Percentiles rank a stretch among this genome's conserved stretches.
Evolutionary conservation across 2,888 invertebrate species (phyloP).

Genomic region (Eustalomyia histrio): DNA sequence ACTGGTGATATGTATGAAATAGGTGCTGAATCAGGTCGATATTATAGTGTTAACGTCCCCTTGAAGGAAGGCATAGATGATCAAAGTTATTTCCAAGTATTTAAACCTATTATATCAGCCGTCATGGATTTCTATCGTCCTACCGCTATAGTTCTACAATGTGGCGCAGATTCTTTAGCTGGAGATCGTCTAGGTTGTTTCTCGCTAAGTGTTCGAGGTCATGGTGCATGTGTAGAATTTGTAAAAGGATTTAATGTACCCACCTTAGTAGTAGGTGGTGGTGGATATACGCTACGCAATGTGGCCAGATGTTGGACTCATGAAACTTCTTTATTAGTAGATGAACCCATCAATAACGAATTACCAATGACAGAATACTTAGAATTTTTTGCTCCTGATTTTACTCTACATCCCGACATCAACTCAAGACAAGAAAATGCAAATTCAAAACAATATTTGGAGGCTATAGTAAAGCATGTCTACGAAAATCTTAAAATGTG

Average conservation of each 20-base stretch:
- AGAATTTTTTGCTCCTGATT: conserved; percentile 98
- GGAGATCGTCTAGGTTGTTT: conserved; percentile 97
- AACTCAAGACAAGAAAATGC: conserved; percentile 93
- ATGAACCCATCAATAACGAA: conserved; percentile 95
- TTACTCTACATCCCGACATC: conserved; percentile 96
- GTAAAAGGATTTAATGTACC: conserved; percentile 96
- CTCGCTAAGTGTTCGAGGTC: conserved; percentile 95
- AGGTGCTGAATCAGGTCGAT: conserved; percentile 96
- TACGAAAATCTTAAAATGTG: conserved; percentile 96
- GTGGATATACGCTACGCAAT: conserved; percentile 95
- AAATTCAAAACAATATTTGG: conserved; percentile 96
- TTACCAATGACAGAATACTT: conserved; percentile 97
- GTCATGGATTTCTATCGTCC: conserved; percentile 99
- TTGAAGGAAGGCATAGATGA: conserved; percentile 99
- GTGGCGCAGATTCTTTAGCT: conserved; percentile 98
- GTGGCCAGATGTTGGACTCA: conserved; percentile 99
- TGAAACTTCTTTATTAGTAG: conserved; percentile 96
- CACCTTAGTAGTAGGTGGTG: conserved; percentile 90
- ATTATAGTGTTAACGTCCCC: conserved; percentile 99
- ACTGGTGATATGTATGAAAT: conserved; percentile 99
- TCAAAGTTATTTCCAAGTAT: conserved; percentile 93
- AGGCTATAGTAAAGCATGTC: conserved; percentile 92
- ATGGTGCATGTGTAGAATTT: conserved; percentile 98
- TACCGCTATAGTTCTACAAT: conserved; percentile 97
- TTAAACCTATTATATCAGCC: conserved; percentile 94